Conservation (phyloP, 2,888 invertebrate genomes). For the Girardia tigrina region DNA sequence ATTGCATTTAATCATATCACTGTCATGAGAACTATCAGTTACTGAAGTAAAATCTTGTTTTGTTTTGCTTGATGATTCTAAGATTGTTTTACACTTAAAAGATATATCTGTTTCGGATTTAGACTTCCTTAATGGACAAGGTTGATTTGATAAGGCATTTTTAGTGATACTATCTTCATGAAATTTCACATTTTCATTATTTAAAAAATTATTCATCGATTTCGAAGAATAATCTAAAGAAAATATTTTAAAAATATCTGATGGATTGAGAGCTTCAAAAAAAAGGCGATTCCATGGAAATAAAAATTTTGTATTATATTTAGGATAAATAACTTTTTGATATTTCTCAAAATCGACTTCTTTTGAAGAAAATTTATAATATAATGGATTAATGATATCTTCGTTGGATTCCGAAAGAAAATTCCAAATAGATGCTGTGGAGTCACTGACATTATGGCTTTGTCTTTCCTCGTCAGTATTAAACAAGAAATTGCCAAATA, state of each 20-base stretch:
- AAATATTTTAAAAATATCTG: neutral
- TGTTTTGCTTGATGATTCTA: neutral
- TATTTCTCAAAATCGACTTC: neutral
- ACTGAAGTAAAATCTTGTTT: neutral
- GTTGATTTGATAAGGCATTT: neutral
- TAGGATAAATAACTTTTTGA: constrained; percentile 4
- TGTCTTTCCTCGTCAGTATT: constrained; percentile 54
- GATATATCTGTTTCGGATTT: neutral
- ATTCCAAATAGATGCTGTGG: neutral
- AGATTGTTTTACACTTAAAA: neutral
- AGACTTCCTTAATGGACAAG: neutral
- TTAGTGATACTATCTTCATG: neutral
- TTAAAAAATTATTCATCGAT: neutral
- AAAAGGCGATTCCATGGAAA: neutral
- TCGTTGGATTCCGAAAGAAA: constrained; percentile 19
- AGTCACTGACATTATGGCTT: constrained; percentile 38
- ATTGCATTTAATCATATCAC: neutral
- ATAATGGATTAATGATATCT: constrained; percentile 1
- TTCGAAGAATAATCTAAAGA: constrained; percentile 5
- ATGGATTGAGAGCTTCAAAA: constrained; percentile 9
- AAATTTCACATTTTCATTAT: neutral
- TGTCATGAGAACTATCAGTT: neutral
- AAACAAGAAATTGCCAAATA: constrained; percentile 90
- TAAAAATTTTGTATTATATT: constrained; percentile 19
- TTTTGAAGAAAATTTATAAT: neutral